Base-by-base conservation (phyloP, 2,113 vertebrate genomes). In the Cynoglossus semilaevis region DNA sequence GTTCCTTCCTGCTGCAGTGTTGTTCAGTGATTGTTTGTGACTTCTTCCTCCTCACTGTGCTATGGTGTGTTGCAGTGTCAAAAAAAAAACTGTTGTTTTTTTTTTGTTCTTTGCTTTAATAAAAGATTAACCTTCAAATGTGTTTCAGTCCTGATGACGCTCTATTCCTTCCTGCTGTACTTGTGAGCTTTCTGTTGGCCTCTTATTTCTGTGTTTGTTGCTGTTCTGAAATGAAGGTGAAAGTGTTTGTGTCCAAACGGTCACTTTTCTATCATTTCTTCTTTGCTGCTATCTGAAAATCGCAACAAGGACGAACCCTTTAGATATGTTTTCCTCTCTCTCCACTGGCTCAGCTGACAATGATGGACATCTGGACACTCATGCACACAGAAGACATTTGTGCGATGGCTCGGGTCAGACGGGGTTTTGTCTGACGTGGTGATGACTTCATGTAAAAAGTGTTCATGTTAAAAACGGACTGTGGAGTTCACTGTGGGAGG, bases 11-110 rank as follows among this genome's bases (percentile, higher is more conserved):
- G 58, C 58, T 54, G 57, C 58, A 62, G 35, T 50, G 14, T 42
- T 40, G 22, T 62, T 65, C 60, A 64, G 14, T 44, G 67, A 56
- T 67, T 63, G 58, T 77, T 67, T 83, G 68, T 79, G 80, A 65
- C 46, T 61, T 40, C 49, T 64, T 36, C 29, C 62, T 76, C 63
- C 38, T 45, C 70, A 19, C 14, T 80, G 67, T 70, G 51, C 51
- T 72, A 7, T 58, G 46, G 61, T 41, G 38, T 14, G 9, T 13
- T 41, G 38, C 12, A 14, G 54, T 74, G 1, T 41, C 38, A 41
- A 67, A 52, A 57, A 45, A 40, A 51, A 58, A 36, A 47, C n/a
- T n/a, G n/a, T 13, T 15, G 63, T 78, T 45, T 69, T 71, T 58
- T 17, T 67, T 68, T 64, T 44, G 2, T 68, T 41, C 47, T 70